phyloP scores from a whole-genome alignment of 2,113 vertebrate species.

The Callorhinus ursinus region DNA sequence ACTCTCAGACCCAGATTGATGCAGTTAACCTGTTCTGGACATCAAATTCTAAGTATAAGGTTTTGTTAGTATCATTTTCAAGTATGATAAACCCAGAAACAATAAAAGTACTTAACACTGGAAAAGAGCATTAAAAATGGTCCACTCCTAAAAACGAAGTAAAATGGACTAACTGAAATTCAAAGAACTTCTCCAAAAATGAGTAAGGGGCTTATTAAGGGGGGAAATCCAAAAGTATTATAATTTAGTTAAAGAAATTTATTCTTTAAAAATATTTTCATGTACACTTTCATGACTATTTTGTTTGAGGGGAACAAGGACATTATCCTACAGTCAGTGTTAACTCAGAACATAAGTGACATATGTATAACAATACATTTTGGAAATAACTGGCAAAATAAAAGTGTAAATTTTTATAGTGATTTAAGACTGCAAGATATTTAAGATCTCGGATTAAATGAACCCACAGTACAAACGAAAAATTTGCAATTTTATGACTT shows the following conservation, averaged over 20 bases:
- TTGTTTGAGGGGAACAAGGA: conserved; percentile 34
- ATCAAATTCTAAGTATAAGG: neutral
- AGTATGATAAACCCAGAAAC: neutral
- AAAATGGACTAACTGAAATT: conserved; percentile 12
- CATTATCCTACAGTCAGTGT: conserved; percentile 32
- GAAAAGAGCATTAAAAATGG: neutral
- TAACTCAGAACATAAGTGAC: conserved; percentile 53
- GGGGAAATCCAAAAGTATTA: conserved; percentile 53
- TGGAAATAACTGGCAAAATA: conserved; percentile 52
- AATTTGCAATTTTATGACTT: neutral
- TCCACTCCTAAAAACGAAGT: neutral
- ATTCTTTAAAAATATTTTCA: conserved; percentile 72
- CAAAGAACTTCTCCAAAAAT: conserved; percentile 31
- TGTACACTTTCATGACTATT: conserved; percentile 29
- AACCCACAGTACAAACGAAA: conserved; percentile 41
- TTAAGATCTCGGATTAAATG: conserved; percentile 16
- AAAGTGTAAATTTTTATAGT: conserved; percentile 51
- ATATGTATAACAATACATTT: conserved; percentile 29
- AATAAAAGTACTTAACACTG: neutral
- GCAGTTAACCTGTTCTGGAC: neutral
- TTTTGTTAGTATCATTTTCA: neutral
- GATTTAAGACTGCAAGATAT: conserved; percentile 41
- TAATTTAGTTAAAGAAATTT: conserved; percentile 66
- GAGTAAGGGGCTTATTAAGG: conserved; percentile 9
- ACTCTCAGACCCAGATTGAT: neutral